phyloP scores from a whole-genome alignment of 2,888 invertebrate genomes.

The Rotaria sp. region DNA sequence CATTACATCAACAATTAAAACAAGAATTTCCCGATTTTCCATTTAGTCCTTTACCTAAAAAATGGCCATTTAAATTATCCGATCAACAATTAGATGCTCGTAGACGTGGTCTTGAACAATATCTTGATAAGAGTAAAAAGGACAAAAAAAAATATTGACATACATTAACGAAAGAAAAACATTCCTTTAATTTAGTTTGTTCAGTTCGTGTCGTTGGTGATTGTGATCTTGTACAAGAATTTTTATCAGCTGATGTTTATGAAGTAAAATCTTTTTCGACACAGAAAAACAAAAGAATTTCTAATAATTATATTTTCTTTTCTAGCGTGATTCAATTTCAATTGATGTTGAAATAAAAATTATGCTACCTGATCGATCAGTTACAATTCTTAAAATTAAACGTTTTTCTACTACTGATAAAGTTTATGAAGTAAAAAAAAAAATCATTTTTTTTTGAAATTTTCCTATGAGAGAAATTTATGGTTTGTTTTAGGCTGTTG shows the following conservation, averaged over 20 bases:
- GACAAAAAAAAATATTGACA: neutral
- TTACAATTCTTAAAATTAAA: conserved; percentile 76
- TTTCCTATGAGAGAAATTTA: neutral
- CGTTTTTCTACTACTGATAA: conserved; percentile 81
- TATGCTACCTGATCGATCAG: conserved; percentile 80
- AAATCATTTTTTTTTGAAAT: neutral
- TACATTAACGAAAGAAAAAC: neutral
- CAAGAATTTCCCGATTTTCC: conserved; percentile 88
- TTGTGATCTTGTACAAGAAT: conserved; percentile 90
- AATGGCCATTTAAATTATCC: conserved; percentile 87
- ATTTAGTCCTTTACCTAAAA: conserved; percentile 93
- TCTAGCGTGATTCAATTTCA: conserved; percentile 48
- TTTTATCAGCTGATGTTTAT: conserved; percentile 61
- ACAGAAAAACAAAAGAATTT: conserved; percentile 35
- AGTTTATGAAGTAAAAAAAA: conserved; percentile 65
- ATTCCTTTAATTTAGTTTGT: conserved; percentile 64
- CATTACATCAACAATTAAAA: conserved; percentile 75
- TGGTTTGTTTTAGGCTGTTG: conserved; percentile 63
- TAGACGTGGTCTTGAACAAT: conserved; percentile 86
- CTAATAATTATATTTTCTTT: neutral
- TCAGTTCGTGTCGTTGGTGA: conserved; percentile 95
- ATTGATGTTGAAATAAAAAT: conserved; percentile 64
- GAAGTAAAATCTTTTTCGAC: neutral
- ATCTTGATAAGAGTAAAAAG: conserved; percentile 72
- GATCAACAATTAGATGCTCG: conserved; percentile 93